Base-by-base conservation (phyloP, 2,797 vertebrate genomes). In the Platyrinchus mystaceus region DNA sequence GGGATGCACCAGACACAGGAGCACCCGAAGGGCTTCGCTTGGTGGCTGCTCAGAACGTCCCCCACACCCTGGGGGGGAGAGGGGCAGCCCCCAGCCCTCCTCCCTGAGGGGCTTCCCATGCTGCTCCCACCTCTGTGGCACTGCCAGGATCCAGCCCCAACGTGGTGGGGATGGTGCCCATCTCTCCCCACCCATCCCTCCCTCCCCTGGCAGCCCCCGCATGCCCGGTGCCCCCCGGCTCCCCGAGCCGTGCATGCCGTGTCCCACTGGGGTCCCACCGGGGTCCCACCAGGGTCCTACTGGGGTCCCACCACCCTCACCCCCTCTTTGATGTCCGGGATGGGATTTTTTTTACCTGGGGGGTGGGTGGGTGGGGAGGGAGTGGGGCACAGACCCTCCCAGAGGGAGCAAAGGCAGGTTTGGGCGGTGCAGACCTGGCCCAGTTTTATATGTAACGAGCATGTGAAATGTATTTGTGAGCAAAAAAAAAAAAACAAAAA, bases 391-490 rank as follows among this genome's bases (percentile, higher is more conserved):
- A 1, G 80, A 59, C 60, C 71, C 69, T 37, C 24, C 7, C 44
- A 24, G 74, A 21, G 81, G 67, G 73, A 64, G 63, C 94, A 41
- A 27, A 78, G 74, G 74, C 47, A 41, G 49, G 55, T 68, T 70
- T 43, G 76, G 89, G 84, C 87, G 53, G 26, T 12, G 55, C 63
- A 43, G 74, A 26, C 60, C 80, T 66, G 76, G 82, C 73, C 21
- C 56, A 4, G 26, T 94, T 96, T 94, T 94, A 5, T 93, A 89
- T 90, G 92, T 95, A 69, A 81, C 1, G 0, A 90, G 96, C 96
- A 96, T 96, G 96, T 89, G 73, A 86, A 85, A 80, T 94, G 74
- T 92, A 67, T 78, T 78, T 79, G 79, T 8, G 18, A 68, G 52
- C 34, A 17, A 8, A 4, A 6, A 10, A 9, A 8, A 2, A 4